These are phyloP conservation scores for Pantherophis guttatus DNA, from an alignment of 2,113 vertebrate genomes.

Conservation along the genomic window DNA sequence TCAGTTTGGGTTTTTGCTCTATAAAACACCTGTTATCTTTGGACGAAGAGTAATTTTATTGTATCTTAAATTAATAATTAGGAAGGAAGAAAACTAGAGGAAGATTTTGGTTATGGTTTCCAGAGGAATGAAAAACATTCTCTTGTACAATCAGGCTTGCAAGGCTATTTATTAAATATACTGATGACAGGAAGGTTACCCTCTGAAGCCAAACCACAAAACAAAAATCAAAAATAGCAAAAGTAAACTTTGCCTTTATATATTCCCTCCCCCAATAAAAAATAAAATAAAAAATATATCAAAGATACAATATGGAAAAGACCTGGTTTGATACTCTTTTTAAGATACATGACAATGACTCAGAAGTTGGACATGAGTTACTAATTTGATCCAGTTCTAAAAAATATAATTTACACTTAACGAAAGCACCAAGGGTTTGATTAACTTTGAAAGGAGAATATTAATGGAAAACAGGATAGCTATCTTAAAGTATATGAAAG, in stretches of 20 bases:
- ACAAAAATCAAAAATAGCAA: not conserved
- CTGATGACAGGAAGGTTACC: not conserved
- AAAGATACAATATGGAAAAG: not conserved
- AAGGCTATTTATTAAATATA: no score
- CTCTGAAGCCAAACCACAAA: not conserved
- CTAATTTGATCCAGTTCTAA: not conserved
- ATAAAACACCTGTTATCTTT: no score
- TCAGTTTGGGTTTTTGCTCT: no score
- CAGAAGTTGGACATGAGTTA: not conserved
- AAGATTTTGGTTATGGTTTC: not conserved
- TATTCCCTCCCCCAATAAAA: not conserved
- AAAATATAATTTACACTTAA: not conserved
- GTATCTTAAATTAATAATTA: not conserved
- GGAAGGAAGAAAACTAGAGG: not conserved
- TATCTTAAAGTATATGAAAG: not conserved
- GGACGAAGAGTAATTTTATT: no score
- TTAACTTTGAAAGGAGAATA: not conserved
- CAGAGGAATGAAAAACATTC: no score
- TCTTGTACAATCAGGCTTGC: no score
- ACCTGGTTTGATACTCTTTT: not conserved
- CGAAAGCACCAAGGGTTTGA: not conserved
- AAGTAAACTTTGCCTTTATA: not conserved
- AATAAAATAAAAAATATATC: not conserved
- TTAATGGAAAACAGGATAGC: not conserved
- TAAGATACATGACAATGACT: not conserved